Evolutionary conservation across 2,113 vertebrate genomes (phyloP).

Genomic region (Albula glossodonta): DNA sequence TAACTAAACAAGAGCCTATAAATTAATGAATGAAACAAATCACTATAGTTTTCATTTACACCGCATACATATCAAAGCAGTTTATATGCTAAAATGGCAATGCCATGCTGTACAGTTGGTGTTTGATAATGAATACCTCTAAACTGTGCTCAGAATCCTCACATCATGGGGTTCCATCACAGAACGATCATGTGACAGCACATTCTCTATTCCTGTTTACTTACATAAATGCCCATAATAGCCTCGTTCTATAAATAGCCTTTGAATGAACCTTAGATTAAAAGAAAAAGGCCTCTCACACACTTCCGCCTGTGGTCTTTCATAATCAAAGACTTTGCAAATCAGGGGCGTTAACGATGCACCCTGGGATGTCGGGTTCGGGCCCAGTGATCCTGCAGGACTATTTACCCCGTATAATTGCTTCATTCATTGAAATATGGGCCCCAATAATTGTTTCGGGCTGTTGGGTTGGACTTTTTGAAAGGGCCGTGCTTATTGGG

Average conservation of each 20-base stretch:
- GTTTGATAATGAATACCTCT: background rate
- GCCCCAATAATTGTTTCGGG: constrained; percentile 30
- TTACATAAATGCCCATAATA: constrained; percentile 22
- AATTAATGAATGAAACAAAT: background rate
- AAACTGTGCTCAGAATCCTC: background rate
- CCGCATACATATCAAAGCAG: background rate
- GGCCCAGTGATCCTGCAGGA: constrained; percentile 4
- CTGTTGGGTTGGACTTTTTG: constrained; percentile 16
- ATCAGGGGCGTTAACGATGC: constrained; percentile 21
- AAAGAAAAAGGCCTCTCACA: constrained; percentile 24
- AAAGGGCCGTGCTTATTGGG: constrained; percentile 19
- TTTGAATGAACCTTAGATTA: constrained; percentile 28
- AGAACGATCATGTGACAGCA: background rate
- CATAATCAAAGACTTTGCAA: constrained; percentile 26
- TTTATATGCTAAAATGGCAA: background rate
- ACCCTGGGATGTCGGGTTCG: background rate
- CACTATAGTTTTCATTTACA: background rate
- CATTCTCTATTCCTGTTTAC: background rate
- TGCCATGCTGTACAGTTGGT: background rate
- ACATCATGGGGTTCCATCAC: constrained; percentile 9
- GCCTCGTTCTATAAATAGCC: constrained; percentile 23
- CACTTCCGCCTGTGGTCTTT: constrained; percentile 6
- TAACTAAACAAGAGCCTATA: too few species aligned
- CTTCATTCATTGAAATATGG: constrained; percentile 35
- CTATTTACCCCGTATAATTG: constrained; percentile 35